Base-by-base conservation (phyloP, 2,113 vertebrate species). In the Boulengeromyrus knoepffleri region DNA sequence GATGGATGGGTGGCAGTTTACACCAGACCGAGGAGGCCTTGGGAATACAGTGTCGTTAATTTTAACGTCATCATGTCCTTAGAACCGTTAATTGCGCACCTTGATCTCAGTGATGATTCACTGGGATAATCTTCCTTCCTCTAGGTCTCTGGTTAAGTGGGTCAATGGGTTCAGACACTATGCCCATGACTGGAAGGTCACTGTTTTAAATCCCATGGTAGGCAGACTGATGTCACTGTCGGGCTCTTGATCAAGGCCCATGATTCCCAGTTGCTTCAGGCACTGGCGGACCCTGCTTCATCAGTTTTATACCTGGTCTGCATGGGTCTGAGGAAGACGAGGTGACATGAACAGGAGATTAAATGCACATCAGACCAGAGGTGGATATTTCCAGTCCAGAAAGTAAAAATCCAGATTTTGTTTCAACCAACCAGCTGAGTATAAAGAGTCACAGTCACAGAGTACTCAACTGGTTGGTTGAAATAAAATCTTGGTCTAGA, bases 1-100 rank as follows among this genome's bases (percentile, higher is more conserved):
- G 74, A 80, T 42, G 74, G 36, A 80, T 80, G 74, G 36, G 15
- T 2, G 74, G 9, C 13, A 80, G 31, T 15, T 80, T 6, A 8
- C 74, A 80, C 15, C 15, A 13, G 4, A 77, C 12, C 5, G 15
- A 39, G 15, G 31, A 77, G 15, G 36, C 74, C 74, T 42, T 36
- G 36, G 36, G 15, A 70, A 31, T 13, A 31, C 3, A 31, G n/a
- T 70, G 62, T 31, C 42, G 19, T 39, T 66, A 52, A 88, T 88
- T 56, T 87, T 12, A 90, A 74, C 47, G 87, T 36, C 85, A 77
- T 87, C 46, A 80, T 90, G 87, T 70, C 62, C 87, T 85, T 70
- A 90, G 74, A 90, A 46, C 85, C 13, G 2, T 46, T 88, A 88
- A 88, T 46, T 49, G 62, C 27, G 89, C 74, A 9, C 66, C 21